Base-by-base conservation (phyloP, 2,113 vertebrate species). In the Catharus bicknelli region DNA sequence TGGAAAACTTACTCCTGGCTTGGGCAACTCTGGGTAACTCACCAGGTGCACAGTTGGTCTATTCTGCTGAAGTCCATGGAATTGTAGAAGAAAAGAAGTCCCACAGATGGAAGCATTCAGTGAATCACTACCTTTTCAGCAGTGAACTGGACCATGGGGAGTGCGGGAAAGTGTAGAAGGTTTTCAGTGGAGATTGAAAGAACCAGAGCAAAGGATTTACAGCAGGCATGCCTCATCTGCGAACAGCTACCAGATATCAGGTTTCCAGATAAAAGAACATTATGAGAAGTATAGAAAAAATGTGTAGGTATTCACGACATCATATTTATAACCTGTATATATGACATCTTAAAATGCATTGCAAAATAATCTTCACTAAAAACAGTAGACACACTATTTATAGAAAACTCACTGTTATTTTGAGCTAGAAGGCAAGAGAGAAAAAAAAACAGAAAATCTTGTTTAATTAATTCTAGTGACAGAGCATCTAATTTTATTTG, bases 71-170 rank as follows among this genome's bases (percentile, higher is more conserved):
- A 91, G n/a, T 55, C 34, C 1, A 2, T 30, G 32, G 77, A 87
- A 72, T 4, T 68, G 23, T 10, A 50, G 79, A 73, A 64, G 9
- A 66, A 43, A 72, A 77, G 17, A 42, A 53, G 30, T 48, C 27
- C 16, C 25, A 58, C 23, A 66, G 29, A 38, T 58, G 66, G 64
- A 88, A 68, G 48, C 5, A 81, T 53, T 67, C 9, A 20, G 63
- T 53, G 79, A 64, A 86, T 67, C 26, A 53, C 54, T 43, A 14
- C 38, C 19, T 78, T 75, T 83, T 40, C 45, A 64, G 26, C 32
- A 57, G 23, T 42, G n/a, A 81, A 50, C 11, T 26, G 30, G 27
- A 86, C 55, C 2, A 8, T 13, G 0, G 0, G 23, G 50, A 66
- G 40, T 32, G 64, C 58, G 74, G 29, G 26, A 40, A 73, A 72